Base-by-base conservation (phyloP, 2,797 vertebrate species). In the Molothrus aeneus region DNA sequence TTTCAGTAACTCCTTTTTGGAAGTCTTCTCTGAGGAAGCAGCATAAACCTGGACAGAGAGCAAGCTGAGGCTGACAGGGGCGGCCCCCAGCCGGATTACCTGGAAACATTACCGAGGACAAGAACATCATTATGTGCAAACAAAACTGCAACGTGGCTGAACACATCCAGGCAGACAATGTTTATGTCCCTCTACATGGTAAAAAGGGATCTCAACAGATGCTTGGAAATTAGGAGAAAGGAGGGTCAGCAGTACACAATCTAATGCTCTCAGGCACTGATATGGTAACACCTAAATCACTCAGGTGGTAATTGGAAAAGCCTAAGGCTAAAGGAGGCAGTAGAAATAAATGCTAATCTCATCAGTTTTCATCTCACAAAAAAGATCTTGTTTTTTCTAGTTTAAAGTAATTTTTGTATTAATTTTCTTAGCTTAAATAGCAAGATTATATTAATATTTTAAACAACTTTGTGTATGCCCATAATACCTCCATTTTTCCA, bases 31-130 rank as follows among this genome's bases (percentile, higher is more conserved):
- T 6, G 97, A 85, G 72, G 98, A 97, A 51, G 98, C 97, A 32
- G 99, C 98, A 93, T 98, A 97, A 86, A 98, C 98, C 19, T 97
- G 97, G 91, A 98, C 89, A 73, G 98, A 94, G 90, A 98, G 90
- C 63, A 98, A 96, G 70, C 96, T 97, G 92, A 98, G 87, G 69
- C 98, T 96, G 63, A 97, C 98, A 11, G 99, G 98, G 90, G 97
- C 91, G 38, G 97, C 95, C 80, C 96, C 96, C 21, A 97, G 98
- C 85, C 97, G 97, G 94, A 98, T 97, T 97, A 98, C 98, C 99
- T 99, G 95, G 82, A 97, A 97, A 92, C 14, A 24, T 86, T 31
- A 86, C 0, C 68, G n/a, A 89, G 59, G n/a, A 86, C 45, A 78
- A 10, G 34, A 4, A 50, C 69, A 80, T 56, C 48, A 26, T 2